Evolutionary conservation across 2,113 vertebrate species (phyloP).

Genomic region (Brachyistius frenatus): DNA sequence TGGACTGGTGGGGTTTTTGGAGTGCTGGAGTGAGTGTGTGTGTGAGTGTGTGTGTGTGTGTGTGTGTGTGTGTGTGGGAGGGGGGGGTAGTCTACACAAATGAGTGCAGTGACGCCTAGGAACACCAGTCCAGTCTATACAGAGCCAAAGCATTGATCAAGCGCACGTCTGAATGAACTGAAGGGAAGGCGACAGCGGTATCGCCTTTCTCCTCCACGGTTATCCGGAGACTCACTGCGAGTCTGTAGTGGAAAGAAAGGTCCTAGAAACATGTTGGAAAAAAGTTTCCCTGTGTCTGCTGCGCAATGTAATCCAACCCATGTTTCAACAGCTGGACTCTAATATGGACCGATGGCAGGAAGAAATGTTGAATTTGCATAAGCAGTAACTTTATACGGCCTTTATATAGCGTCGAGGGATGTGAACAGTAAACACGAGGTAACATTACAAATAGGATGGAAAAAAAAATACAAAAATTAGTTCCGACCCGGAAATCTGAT

Average conservation of each 20-base stretch:
- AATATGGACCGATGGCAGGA: background rate
- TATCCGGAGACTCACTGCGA: conserved; percentile 42
- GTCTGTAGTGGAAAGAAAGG: conserved; percentile 29
- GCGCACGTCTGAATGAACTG: conserved; percentile 79
- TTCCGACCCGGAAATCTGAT: too few species aligned
- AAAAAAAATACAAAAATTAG: background rate
- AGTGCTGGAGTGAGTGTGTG: background rate
- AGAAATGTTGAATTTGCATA: background rate
- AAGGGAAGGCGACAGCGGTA: conserved; percentile 70
- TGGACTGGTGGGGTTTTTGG: conserved; percentile 16
- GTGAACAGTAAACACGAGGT: background rate
- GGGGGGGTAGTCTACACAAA: conserved; percentile 76
- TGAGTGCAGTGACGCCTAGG: conserved; percentile 79
- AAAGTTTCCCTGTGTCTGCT: background rate
- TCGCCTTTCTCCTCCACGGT: conserved; percentile 72
- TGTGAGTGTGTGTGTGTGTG: too few species aligned
- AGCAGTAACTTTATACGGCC: background rate
- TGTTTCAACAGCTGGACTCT: background rate
- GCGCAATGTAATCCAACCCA: background rate
- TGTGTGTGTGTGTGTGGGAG: background rate
- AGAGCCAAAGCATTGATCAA: conserved; percentile 85
- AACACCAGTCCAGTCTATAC: conserved; percentile 80
- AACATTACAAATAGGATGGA: background rate
- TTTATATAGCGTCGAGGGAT: background rate
- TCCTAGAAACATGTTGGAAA: background rate